These are phyloP conservation scores for Ageneiosus marmoratus DNA, from an alignment of 2,113 vertebrate species.

Conservation along the genomic window DNA sequence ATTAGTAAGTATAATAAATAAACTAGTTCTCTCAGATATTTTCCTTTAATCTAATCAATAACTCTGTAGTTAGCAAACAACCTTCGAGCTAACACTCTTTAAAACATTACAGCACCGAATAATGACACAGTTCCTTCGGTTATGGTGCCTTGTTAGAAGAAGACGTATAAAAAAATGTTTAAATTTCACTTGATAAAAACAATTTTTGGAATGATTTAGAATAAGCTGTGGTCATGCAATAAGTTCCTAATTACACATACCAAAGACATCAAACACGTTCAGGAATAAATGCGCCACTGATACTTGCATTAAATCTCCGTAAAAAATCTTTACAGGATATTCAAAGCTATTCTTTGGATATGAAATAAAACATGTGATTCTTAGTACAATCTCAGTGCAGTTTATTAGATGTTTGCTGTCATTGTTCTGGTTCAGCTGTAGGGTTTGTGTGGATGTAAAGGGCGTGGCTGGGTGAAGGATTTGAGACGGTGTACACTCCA, in stretches of 20 bases:
- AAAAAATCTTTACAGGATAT: background rate
- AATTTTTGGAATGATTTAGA: background rate
- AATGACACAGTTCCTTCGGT: background rate
- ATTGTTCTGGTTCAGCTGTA: slow-evolving; percentile 26
- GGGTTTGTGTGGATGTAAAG: background rate
- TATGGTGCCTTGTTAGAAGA: background rate
- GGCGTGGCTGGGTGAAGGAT: slow-evolving; percentile 35
- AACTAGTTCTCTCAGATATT: background rate
- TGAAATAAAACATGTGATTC: background rate
- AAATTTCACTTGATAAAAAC: background rate
- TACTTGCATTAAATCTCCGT: background rate
- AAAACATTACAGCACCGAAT: background rate
- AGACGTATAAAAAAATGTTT: too few relatives aligned
- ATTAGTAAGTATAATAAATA: background rate
- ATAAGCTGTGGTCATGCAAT: background rate
- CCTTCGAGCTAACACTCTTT: background rate
- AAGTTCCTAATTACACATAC: background rate
- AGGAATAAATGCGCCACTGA: background rate
- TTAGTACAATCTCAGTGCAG: background rate
- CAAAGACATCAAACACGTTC: background rate
- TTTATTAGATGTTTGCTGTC: background rate
- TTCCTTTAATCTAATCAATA: background rate
- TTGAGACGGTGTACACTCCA: slow-evolving; percentile 12
- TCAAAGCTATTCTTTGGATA: too few relatives aligned
- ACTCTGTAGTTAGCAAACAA: background rate